Percentiles rank a stretch among this genome's conserved stretches.
phyloP scores from a whole-genome alignment of 2,888 invertebrate genomes.

The Hirtodrosophila trivittata region DNA sequence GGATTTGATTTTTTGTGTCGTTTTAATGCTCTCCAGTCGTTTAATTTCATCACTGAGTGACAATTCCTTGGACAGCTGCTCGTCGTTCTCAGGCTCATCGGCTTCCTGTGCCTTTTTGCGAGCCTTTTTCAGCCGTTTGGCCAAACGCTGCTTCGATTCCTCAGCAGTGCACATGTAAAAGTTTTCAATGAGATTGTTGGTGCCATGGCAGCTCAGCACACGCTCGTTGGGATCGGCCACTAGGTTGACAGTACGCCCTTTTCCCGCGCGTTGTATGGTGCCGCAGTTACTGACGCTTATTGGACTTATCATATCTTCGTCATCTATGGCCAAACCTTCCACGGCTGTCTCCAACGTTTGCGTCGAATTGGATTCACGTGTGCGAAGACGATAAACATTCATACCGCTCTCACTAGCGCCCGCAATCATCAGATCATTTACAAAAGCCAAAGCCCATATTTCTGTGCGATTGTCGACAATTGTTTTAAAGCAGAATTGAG shows the following conservation, averaged over 20 bases:
- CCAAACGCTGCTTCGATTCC: conserved; percentile 88
- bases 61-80: conserved; percentile 80
- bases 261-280: conserved; percentile 90
- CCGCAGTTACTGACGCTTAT: conserved; percentile 92
- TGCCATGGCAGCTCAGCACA: conserved; percentile 92
- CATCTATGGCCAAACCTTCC: conserved; percentile 80
- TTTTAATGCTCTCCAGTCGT: conserved; percentile 87
- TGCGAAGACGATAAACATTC: conserved; percentile 91
- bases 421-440: conserved; percentile 93
- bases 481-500: conserved; percentile 97
- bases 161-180: conserved; percentile 91
- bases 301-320: conserved; percentile 85
- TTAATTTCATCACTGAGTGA: conserved; percentile 90
- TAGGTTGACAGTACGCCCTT: conserved; percentile 91
- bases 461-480: conserved; percentile 94
- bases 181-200: conserved; percentile 91
- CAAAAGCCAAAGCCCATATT: conserved; percentile 93
- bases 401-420: conserved; percentile 94
- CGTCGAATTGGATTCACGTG: conserved; percentile 82
- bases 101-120: conserved; percentile 82
- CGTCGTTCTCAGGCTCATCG: conserved; percentile 12
- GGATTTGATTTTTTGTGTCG: conserved; percentile 89
- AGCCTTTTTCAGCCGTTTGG: conserved; percentile 90
- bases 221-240: conserved; percentile 89
- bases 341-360: conserved; percentile 85